Evolutionary conservation across 2,888 invertebrate genomes (phyloP).

Genomic region (Neocrepidodera transversa): DNA sequence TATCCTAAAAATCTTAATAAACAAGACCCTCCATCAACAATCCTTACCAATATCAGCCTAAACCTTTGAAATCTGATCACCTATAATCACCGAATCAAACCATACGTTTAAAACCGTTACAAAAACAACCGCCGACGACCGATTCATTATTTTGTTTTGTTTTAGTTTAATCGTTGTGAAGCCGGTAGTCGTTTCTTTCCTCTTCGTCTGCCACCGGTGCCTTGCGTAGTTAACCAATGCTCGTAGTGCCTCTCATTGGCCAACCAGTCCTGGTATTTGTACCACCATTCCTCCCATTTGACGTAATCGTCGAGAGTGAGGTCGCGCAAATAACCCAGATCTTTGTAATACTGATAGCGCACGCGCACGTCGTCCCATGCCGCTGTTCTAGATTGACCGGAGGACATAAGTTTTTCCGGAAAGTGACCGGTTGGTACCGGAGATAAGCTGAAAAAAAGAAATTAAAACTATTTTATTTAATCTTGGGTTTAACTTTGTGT

Average conservation of each 20-base stretch:
- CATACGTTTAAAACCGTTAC: neutral
- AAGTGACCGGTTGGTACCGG: conserved; percentile 78
- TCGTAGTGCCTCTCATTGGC: conserved; percentile 82
- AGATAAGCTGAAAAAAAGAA: conserved; percentile 63
- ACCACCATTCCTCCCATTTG: conserved; percentile 96
- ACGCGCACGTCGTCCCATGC: conserved; percentile 91
- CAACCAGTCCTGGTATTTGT: conserved; percentile 90
- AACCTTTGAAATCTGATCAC: neutral
- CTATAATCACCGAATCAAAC: neutral
- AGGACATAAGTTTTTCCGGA: conserved; percentile 77
- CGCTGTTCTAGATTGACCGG: conserved; percentile 73
- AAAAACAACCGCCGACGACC: neutral
- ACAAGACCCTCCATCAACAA: too few relatives aligned
- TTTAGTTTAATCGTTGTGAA: conserved; percentile 57
- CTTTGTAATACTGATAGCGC: conserved; percentile 88
- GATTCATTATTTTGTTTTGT: neutral
- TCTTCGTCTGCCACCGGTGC: conserved; percentile 37
- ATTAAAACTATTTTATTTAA: too few relatives aligned
- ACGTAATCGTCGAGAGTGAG: conserved; percentile 82
- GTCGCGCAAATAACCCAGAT: conserved; percentile 83
- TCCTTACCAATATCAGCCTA: neutral
- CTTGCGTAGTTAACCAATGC: conserved; percentile 68
- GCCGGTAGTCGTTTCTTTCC: conserved; percentile 54
- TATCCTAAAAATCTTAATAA: too few relatives aligned
- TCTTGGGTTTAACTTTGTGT: too few relatives aligned